Percentiles rank a stretch among this genome's conserved stretches.
Conservation (phyloP, 2,888 invertebrate species). For the Nomada goodeniana region DNA sequence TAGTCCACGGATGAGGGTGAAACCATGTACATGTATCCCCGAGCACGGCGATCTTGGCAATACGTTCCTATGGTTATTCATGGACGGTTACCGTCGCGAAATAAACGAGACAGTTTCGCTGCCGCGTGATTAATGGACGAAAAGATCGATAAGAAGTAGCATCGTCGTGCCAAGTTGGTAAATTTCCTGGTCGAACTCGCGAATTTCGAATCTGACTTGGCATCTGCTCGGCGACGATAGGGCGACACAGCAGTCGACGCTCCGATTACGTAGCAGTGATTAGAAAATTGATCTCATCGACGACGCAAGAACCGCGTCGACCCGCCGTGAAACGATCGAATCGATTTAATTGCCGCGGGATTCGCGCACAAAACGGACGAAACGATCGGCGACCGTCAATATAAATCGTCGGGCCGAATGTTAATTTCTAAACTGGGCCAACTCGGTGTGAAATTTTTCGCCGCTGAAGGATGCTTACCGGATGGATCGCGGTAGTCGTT, state of each 20-base stretch:
- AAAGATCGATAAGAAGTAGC: constrained; percentile 36
- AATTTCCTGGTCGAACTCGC: background rate
- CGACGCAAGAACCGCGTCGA: background rate
- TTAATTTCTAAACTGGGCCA: background rate
- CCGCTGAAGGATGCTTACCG: background rate
- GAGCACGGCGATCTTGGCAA: constrained; percentile 38
- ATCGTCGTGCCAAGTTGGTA: background rate
- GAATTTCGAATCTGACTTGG: background rate
- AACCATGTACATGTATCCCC: background rate
- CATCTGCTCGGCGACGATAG: background rate
- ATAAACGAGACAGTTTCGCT: constrained; percentile 31
- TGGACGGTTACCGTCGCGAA: constrained; percentile 11
- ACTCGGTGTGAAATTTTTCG: background rate
- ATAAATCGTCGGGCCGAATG: background rate
- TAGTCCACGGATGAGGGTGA: background rate
- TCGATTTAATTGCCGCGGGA: background rate
- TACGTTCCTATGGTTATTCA: constrained; percentile 52
- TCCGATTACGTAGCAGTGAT: background rate
- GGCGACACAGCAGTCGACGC: background rate
- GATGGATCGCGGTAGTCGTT: background rate
- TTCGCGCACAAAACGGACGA: background rate
- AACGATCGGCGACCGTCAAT: background rate
- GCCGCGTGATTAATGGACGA: constrained; percentile 43
- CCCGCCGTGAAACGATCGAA: background rate
- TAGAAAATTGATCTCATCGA: background rate